phyloP scores from a whole-genome alignment of 2,888 invertebrate species.

The Fragum whitleyi region DNA sequence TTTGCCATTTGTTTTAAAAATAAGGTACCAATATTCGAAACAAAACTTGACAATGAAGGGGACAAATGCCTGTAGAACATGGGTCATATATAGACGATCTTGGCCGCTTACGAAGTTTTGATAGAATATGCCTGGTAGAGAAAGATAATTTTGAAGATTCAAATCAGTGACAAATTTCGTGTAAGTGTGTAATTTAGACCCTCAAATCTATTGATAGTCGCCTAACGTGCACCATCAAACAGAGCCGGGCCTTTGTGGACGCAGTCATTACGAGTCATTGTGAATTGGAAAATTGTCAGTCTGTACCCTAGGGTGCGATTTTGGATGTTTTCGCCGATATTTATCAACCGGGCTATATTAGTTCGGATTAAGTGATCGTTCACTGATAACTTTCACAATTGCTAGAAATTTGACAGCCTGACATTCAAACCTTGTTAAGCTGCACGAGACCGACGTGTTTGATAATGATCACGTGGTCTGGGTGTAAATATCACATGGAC shows the following conservation, averaged over 20 bases:
- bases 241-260: slow-evolving; percentile 7
- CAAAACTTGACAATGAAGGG: no score
- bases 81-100: no score
- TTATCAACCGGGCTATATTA: slow-evolving; percentile 35
- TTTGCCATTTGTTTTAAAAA: no score
- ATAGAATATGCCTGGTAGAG: neutral
- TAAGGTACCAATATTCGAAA: no score
- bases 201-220: slow-evolving; percentile 15
- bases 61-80: no score
- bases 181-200: slow-evolving; percentile 10
- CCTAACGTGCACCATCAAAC: slow-evolving; percentile 19
- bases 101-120: no score
- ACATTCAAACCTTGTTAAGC: slow-evolving; percentile 10
- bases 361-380: slow-evolving; percentile 31
- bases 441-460: neutral
- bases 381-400: slow-evolving; percentile 20
- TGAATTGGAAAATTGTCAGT: slow-evolving; percentile 50
- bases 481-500: neutral
- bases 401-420: slow-evolving; percentile 32
- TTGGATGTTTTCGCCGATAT: slow-evolving; percentile 45
- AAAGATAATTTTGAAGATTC: neutral
- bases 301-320: slow-evolving; percentile 48
- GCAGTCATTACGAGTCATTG: slow-evolving; percentile 4
- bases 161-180: slow-evolving; percentile 24
- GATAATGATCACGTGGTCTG: slow-evolving; percentile 6